Percentiles rank a stretch among this genome's conserved stretches.
Conservation (phyloP, 2,113 vertebrate species). For the Ornithorhynchus anatinus region DNA sequence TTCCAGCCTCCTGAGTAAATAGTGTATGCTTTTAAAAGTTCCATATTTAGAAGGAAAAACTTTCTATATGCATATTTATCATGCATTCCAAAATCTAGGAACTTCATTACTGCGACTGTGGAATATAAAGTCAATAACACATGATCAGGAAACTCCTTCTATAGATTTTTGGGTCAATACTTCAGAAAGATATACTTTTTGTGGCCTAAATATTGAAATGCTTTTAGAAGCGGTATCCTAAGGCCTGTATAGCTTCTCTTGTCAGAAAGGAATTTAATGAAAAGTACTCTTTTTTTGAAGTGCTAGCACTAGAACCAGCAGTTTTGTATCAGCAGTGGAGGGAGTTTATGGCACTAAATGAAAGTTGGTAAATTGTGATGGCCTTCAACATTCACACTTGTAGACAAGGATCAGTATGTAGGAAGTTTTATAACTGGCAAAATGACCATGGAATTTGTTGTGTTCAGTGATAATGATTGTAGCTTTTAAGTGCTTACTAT, state of each 20-base stretch:
- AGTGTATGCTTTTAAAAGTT: conserved; percentile 23
- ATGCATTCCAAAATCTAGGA: conserved; percentile 11
- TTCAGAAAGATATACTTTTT: not conserved
- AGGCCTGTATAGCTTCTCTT: not conserved
- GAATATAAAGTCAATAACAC: not conserved
- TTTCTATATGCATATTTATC: conserved; percentile 16
- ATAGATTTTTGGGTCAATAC: not conserved
- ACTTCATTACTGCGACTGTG: not conserved
- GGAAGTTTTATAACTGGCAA: too few species aligned
- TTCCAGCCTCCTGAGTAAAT: conserved; percentile 39
- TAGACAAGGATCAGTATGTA: too few species aligned
- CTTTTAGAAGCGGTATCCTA: conserved; percentile 1
- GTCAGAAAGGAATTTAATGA: not conserved
- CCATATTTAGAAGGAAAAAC: conserved; percentile 43
- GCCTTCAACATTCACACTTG: too few species aligned
- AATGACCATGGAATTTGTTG: too few species aligned
- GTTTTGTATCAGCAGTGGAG: too few species aligned
- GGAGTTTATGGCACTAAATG: not conserved
- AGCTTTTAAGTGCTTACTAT: too few species aligned
- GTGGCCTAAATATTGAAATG: accelerated
- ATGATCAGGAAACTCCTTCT: not conserved
- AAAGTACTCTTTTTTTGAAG: too few species aligned
- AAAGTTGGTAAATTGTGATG: too few species aligned
- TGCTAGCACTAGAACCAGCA: too few species aligned
- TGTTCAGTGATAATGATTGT: too few species aligned